Conservation (phyloP, 2,888 invertebrate genomes). For the Aethes cnicana region DNA sequence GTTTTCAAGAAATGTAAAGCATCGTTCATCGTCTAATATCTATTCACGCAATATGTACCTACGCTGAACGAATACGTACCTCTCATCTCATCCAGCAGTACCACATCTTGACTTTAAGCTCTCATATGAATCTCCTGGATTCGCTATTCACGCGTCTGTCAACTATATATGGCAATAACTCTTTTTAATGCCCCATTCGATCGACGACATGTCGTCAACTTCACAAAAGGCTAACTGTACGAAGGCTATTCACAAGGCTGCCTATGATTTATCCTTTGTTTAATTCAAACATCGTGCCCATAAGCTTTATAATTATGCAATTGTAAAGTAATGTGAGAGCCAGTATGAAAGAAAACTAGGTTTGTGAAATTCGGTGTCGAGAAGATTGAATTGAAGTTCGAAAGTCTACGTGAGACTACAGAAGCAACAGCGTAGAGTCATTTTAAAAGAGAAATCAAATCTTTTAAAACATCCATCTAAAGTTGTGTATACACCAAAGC, state of each 20-base stretch:
- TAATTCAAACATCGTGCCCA: slow-evolving; percentile 72
- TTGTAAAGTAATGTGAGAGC: slow-evolving; percentile 19
- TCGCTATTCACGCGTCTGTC: slow-evolving; percentile 68
- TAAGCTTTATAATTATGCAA: slow-evolving; percentile 36
- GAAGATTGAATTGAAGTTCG: no score
- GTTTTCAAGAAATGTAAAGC: no score
- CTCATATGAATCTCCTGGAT: slow-evolving; percentile 55
- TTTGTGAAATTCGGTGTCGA: no score
- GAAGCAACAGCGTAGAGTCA: no score
- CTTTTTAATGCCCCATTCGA: slow-evolving; percentile 79
- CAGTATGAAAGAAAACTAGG: no score
- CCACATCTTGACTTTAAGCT: slow-evolving; percentile 35
- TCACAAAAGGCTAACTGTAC: slow-evolving; percentile 67
- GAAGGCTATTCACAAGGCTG: slow-evolving; percentile 75
- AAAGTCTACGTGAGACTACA: no score
- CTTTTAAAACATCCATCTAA: no score
- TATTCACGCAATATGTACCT: no score
- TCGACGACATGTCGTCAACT: slow-evolving; percentile 61
- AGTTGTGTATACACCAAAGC: no score
- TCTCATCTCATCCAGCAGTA: slow-evolving; percentile 11
- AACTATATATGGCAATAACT: slow-evolving; percentile 73
- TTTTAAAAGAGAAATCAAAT: no score
- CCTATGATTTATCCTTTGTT: slow-evolving; percentile 73
- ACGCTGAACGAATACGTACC: no score
- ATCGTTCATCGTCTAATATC: no score